These are phyloP conservation scores for Plodia interpunctella DNA, from an alignment of 1,140 invertebrate species.

Conservation along the genomic window DNA sequence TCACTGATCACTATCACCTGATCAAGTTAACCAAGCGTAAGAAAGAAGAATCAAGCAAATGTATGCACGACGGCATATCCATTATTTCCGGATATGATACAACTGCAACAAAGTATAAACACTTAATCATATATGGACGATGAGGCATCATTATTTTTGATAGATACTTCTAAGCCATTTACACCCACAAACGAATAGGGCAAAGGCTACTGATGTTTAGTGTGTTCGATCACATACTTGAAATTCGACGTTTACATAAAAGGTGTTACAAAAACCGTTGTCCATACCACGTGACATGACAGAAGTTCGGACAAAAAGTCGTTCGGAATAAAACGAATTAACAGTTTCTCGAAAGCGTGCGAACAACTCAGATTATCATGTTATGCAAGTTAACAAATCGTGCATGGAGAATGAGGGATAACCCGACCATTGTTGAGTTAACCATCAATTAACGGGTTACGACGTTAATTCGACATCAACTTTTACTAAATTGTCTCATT, in stretches of 20 bases:
- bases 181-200: background rate
- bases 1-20: too few species aligned
- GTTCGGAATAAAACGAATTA: slow-evolving; percentile 12
- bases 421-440: background rate
- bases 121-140: too few species aligned
- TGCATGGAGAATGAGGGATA: slow-evolving; percentile 11
- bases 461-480: background rate
- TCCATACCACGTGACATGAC: slow-evolving; percentile 18
- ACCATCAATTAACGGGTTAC: background rate
- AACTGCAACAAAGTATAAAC: too few species aligned
- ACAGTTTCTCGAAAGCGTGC: slow-evolving; percentile 20
- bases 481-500: background rate
- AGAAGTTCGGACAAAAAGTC: slow-evolving; percentile 11
- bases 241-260: slow-evolving; percentile 19
- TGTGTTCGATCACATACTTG: background rate
- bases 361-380: background rate
- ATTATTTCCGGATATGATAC: too few species aligned
- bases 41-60: too few species aligned
- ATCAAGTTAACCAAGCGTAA: too few species aligned
- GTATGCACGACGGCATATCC: too few species aligned
- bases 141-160: too few species aligned
- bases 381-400: slow-evolving; percentile 13
- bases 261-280: slow-evolving; percentile 18
- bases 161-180: background rate
- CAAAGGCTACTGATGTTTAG: background rate